A percentile compares a stretch with the other conserved stretches of the same genome.
These are phyloP conservation scores for Agonopterix heracliana DNA, from an alignment of 2,888 invertebrate species.

Conservation along the genomic window DNA sequence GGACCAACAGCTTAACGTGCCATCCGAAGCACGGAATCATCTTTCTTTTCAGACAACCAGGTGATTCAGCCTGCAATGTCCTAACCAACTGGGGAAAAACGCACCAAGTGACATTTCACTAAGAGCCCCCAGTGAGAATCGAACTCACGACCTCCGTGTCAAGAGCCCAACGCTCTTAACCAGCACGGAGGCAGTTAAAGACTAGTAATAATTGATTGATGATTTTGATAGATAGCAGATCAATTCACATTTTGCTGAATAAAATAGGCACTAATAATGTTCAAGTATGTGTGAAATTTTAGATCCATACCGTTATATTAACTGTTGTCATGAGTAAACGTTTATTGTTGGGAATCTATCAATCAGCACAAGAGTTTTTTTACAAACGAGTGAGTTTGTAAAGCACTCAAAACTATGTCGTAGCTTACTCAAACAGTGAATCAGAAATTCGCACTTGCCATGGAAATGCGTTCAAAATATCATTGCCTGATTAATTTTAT, in stretches of 20 bases:
- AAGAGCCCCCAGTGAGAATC: too few relatives aligned
- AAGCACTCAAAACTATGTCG: constrained; percentile 17
- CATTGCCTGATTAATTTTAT: constrained; percentile 19
- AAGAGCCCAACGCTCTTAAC: too few relatives aligned
- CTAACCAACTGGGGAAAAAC: too few relatives aligned
- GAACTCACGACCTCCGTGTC: too few relatives aligned
- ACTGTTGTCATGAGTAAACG: constrained; percentile 34
- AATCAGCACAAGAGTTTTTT: neutral
- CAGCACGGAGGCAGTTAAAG: too few relatives aligned
- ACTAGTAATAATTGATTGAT: too few relatives aligned
- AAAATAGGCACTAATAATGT: too few relatives aligned
- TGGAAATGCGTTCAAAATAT: constrained; percentile 14
- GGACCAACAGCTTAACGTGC: too few relatives aligned
- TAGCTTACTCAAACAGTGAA: constrained; percentile 10
- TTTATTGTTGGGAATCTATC: constrained; percentile 26
- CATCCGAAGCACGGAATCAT: too few relatives aligned
- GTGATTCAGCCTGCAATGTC: too few relatives aligned
- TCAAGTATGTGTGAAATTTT: constrained; percentile 43
- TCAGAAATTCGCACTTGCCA: constrained; percentile 19
- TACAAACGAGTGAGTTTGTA: constrained; percentile 9
- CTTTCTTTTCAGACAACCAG: too few relatives aligned
- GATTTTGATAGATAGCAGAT: neutral
- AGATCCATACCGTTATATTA: constrained; percentile 43
- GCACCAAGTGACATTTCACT: too few relatives aligned
- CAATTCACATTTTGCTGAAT: neutral